phyloP scores from a whole-genome alignment of 30 jellyfish, hydroid and myxozoan species.

The Aurelia aurita complex sp. Pacific region DNA sequence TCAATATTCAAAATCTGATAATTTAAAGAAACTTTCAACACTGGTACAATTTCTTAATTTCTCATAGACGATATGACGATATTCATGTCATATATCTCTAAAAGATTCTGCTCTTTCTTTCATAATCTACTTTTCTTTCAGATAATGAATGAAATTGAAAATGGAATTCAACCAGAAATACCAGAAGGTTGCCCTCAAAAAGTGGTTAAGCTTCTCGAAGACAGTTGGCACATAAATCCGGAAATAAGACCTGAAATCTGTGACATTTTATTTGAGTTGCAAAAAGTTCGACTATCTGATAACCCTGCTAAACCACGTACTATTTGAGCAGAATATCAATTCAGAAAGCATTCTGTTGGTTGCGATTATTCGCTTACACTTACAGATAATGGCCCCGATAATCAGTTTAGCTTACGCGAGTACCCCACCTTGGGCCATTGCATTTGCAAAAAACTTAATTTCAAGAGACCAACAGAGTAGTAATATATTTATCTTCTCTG shows the following conservation, averaged over 20 bases:
- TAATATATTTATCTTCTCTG: no score
- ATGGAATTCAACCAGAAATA: slow-evolving; percentile 58
- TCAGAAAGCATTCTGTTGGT: neutral
- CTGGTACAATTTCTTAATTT: no score
- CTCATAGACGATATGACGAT: no score
- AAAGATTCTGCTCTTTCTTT: neutral
- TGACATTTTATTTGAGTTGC: slow-evolving; percentile 3
- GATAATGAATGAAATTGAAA: slow-evolving; percentile 47
- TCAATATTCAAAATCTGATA: no score
- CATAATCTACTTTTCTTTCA: neutral
- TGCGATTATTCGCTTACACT: neutral
- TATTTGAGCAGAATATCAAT: neutral
- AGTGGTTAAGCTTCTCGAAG: slow-evolving; percentile 5
- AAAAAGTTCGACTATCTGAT: slow-evolving; percentile 1
- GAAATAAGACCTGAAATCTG: slow-evolving; percentile 51
- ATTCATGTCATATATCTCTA: no score
- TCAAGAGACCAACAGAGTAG: no score
- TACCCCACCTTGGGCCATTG: no score
- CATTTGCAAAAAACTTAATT: no score
- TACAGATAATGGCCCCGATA: no score
- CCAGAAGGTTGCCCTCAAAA: slow-evolving; percentile 25
- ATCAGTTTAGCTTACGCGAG: no score
- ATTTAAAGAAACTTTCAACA: no score
- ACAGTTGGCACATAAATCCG: slow-evolving; percentile 71
- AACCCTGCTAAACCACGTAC: slow-evolving; percentile 10